Percentiles rank a stretch among this genome's conserved stretches.
These are phyloP conservation scores for Danio aesculapii DNA, from an alignment of 2,797 vertebrate species.

Conservation along the genomic window DNA sequence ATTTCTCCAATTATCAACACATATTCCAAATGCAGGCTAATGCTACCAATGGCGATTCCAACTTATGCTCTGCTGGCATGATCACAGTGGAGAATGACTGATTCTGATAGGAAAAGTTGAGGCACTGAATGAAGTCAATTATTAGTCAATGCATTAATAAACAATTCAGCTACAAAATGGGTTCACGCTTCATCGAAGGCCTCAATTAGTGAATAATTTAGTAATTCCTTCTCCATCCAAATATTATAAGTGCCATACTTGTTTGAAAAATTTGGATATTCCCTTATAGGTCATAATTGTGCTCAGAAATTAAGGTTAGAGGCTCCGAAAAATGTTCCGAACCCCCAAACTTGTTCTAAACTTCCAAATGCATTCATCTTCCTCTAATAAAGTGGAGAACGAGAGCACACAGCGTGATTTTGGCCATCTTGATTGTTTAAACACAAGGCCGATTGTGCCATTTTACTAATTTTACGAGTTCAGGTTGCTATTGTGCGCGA, in stretches of 20 bases:
- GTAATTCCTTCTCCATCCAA: neutral
- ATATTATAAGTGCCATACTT: slow-evolving; percentile 25
- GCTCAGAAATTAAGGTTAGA: slow-evolving; percentile 7
- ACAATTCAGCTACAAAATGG: neutral
- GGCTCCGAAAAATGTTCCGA: too few species aligned
- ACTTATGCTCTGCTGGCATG: neutral
- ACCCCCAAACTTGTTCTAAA: neutral
- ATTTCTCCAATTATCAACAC: slow-evolving; percentile 17
- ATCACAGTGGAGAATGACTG: slow-evolving; percentile 30
- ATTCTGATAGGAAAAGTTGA: slow-evolving; percentile 6
- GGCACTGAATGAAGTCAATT: slow-evolving; percentile 7
- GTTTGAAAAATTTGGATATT: neutral
- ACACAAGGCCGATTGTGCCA: slow-evolving; percentile 2
- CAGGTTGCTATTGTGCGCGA: neutral
- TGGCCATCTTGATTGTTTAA: slow-evolving; percentile 7
- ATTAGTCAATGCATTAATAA: neutral
- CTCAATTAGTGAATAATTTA: neutral
- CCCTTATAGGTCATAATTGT: slow-evolving; percentile 31
- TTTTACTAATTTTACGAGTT: neutral
- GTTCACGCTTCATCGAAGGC: slow-evolving; percentile 6
- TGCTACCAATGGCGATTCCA: slow-evolving; percentile 10
- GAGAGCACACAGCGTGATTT: neutral
- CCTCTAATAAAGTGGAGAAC: neutral
- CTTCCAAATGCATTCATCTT: neutral
- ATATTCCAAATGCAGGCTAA: slow-evolving; percentile 12